These are phyloP conservation scores for Chrysopilus asiliformis DNA, from an alignment of 2,888 invertebrate species.

Conservation along the genomic window DNA sequence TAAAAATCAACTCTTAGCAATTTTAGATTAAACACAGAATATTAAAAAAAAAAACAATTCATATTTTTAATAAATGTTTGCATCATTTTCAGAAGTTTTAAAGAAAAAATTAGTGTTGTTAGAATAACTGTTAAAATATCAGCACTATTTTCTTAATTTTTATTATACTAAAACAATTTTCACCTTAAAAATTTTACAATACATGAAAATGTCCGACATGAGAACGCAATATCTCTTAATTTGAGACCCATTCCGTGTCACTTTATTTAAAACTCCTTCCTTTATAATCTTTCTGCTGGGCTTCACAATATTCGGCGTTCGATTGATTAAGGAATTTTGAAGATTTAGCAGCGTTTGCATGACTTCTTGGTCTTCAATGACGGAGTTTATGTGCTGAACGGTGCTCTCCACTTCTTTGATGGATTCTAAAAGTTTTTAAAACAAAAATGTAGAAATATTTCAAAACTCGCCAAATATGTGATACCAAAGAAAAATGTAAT, in stretches of 20 bases:
- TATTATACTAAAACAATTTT: neutral
- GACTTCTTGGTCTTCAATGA: conserved; percentile 59
- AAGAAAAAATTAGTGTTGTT: too few relatives aligned
- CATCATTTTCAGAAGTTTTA: too few relatives aligned
- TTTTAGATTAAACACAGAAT: too few relatives aligned
- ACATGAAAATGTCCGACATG: conserved; percentile 59
- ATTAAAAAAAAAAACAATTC: too few relatives aligned
- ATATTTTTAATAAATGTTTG: too few relatives aligned
- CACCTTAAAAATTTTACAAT: conserved; percentile 48
- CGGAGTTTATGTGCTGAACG: conserved; percentile 57
- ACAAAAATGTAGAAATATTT: too few relatives aligned
- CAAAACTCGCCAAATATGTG: conserved; percentile 1
- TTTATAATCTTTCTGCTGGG: conserved; percentile 51
- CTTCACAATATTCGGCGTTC: conserved; percentile 49
- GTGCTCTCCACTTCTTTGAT: conserved; percentile 52
- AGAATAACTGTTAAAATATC: too few relatives aligned
- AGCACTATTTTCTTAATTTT: neutral
- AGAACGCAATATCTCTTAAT: conserved; percentile 53
- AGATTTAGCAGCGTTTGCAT: conserved; percentile 52
- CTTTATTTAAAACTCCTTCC: conserved; percentile 49
- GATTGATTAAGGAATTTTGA: conserved; percentile 47
- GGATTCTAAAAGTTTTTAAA: conserved; percentile 50
- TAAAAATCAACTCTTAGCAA: too few relatives aligned
- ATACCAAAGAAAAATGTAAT: neutral
- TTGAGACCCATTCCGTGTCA: conserved; percentile 37